Percentiles rank a stretch among this genome's conserved stretches.
These are phyloP conservation scores for Melanotaenia pygmaea DNA, from an alignment of 2,797 vertebrate species.

Conservation along the genomic window DNA sequence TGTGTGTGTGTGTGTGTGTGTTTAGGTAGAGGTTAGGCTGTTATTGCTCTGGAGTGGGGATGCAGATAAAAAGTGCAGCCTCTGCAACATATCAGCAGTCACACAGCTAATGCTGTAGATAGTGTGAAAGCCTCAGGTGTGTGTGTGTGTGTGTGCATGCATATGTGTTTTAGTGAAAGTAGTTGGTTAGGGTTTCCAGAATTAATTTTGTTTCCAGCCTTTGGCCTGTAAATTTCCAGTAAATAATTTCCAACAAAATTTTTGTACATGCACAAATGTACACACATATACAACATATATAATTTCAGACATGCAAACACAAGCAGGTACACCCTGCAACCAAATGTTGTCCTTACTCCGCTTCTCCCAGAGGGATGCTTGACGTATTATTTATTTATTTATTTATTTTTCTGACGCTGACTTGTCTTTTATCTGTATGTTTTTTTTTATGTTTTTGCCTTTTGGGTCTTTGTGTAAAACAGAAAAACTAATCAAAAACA, in stretches of 20 bases:
- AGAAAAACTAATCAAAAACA: conserved; percentile 20
- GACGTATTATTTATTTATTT: conserved; percentile 1
- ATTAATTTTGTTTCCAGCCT: conserved; percentile 60
- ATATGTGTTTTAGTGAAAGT: conserved; percentile 9
- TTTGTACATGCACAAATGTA: neutral
- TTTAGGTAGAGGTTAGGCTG: conserved; percentile 37
- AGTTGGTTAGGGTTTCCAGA: conserved; percentile 32
- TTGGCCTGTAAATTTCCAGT: conserved; percentile 47
- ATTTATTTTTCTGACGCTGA: conserved; percentile 28
- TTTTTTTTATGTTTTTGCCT: conserved; percentile 32
- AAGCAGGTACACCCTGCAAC: conserved; percentile 11
- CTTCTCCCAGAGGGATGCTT: conserved; percentile 54
- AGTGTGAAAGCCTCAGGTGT: conserved; percentile 34
- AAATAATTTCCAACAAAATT: conserved; percentile 24
- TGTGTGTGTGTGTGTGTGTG: conserved; percentile 11
- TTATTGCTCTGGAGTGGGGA: conserved; percentile 46
- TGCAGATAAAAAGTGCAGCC: conserved; percentile 67
- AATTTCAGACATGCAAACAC: conserved; percentile 7
- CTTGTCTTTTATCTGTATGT: conserved; percentile 13
- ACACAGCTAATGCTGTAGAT: conserved; percentile 45
- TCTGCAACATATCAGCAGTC: conserved; percentile 61
- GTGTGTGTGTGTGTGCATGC: conserved; percentile 30
- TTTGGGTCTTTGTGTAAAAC: conserved; percentile 29
- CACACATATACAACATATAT: conserved; percentile 3
- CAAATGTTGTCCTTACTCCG: conserved; percentile 39